These are phyloP conservation scores for Rhagonycha fulva DNA, from an alignment of 2,888 invertebrate genomes.

Conservation along the genomic window DNA sequence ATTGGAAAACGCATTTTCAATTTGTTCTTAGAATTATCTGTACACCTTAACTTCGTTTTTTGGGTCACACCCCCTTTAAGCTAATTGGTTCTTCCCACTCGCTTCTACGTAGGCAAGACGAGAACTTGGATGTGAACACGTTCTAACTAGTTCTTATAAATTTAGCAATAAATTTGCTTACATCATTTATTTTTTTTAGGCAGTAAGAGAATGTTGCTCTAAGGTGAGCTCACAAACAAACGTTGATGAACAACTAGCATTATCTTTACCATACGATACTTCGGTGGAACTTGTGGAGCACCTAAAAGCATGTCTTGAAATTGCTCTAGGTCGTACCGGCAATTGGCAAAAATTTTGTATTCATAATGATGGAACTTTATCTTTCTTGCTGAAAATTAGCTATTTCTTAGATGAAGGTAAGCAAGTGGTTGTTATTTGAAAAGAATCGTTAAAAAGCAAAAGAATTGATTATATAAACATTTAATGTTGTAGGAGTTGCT, in stretches of 20 bases:
- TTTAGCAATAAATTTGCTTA: background rate
- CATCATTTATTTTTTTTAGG: conserved; percentile 43
- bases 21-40: too few relatives aligned
- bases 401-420: conserved; percentile 83
- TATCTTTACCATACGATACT: conserved; percentile 80
- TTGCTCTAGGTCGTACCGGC: conserved; percentile 85
- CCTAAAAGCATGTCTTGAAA: conserved; percentile 90
- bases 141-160: too few relatives aligned
- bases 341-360: conserved; percentile 94
- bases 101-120: too few relatives aligned
- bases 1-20: too few relatives aligned
- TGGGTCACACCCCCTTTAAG: too few relatives aligned
- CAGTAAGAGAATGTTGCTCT: conserved; percentile 60
- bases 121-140: too few relatives aligned
- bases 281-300: conserved; percentile 95
- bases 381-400: conserved; percentile 83
- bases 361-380: conserved; percentile 72
- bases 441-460: conserved; percentile 11
- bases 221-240: conserved; percentile 60
- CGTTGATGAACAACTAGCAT: conserved; percentile 55
- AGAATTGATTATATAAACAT: conserved; percentile 21
- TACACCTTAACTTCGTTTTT: too few relatives aligned
- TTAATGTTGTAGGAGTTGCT: conserved; percentile 65
- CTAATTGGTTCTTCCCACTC: too few relatives aligned
- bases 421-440: background rate